A percentile compares a stretch with the other conserved stretches of the same genome.
Conservation (phyloP, 2,888 invertebrate species). For the Hydrotaea diabolus region DNA sequence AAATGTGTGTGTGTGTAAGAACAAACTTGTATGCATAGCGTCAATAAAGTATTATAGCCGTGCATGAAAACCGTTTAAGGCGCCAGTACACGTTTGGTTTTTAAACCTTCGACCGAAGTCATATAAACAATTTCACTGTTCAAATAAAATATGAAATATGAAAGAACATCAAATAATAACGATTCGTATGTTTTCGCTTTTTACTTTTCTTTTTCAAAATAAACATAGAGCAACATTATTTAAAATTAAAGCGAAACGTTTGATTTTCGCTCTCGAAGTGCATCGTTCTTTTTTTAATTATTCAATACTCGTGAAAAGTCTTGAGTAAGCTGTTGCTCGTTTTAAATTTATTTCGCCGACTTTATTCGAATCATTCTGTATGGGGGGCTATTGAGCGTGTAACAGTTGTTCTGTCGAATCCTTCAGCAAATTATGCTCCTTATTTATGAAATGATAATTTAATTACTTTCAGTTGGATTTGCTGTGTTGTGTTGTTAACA, state of each 20-base stretch:
- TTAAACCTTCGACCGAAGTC: neutral
- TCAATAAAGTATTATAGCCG: neutral
- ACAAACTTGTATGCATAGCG: neutral
- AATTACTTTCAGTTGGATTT: neutral
- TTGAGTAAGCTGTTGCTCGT: no score
- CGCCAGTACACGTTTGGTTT: neutral
- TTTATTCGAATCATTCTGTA: no score
- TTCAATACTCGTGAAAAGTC: no score
- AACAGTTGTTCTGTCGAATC: neutral
- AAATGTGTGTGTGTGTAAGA: no score
- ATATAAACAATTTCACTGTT: neutral
- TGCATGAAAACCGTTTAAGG: neutral
- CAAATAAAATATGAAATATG: neutral
- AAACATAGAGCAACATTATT: no score
- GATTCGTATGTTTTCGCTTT: no score
- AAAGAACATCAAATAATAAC: neutral
- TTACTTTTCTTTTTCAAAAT: no score
- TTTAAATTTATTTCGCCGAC: no score
- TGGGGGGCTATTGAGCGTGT: no score
- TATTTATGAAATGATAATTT: conserved; percentile 12
- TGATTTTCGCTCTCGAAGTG: no score
- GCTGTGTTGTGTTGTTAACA: neutral
- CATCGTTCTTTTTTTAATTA: no score
- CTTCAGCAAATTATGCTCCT: neutral
- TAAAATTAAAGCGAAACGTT: no score